phyloP scores from a whole-genome alignment of 1,140 invertebrate genomes.

The Pseudomyrmex dendroicus region DNA sequence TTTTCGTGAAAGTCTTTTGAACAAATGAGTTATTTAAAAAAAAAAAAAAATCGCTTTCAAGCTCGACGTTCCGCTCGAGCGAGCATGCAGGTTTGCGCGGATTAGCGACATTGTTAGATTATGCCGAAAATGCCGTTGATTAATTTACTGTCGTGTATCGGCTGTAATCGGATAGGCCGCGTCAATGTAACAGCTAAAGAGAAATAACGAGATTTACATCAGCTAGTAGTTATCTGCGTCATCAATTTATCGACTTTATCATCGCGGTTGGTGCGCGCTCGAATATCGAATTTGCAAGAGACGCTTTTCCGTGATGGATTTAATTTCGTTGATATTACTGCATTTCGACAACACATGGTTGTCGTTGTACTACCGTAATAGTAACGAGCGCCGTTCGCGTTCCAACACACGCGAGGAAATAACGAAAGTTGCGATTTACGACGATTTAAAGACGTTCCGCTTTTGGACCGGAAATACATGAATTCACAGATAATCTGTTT shows the following conservation, averaged over 20 bases:
- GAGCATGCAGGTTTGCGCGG: not conserved
- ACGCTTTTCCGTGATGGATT: conserved; percentile 28
- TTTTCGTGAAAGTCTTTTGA: not conserved
- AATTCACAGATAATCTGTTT: conserved; percentile 20
- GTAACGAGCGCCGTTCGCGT: not conserved
- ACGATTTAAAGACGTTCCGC: conserved; percentile 8
- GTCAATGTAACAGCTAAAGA: conserved; percentile 24
- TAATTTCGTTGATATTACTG: conserved; percentile 38
- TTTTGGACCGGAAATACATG: conserved; percentile 31
- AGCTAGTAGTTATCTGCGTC: conserved; percentile 51
- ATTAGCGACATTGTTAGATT: conserved; percentile 5
- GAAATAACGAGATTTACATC: conserved; percentile 48
- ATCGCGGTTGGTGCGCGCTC: not conserved
- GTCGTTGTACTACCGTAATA: not conserved
- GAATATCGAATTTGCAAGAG: conserved; percentile 39
- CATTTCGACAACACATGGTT: not conserved
- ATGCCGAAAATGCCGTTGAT: not conserved
- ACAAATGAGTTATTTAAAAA: not conserved
- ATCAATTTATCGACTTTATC: conserved; percentile 54
- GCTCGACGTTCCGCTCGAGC: too few relatives aligned
- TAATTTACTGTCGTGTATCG: conserved; percentile 11
- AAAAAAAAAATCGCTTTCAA: not conserved
- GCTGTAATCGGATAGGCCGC: conserved; percentile 2
- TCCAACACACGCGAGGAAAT: not conserved
- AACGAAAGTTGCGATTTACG: conserved; percentile 29